Evolutionary conservation across 2,797 vertebrate species (phyloP).

Genomic region (Hirundo rustica): DNA sequence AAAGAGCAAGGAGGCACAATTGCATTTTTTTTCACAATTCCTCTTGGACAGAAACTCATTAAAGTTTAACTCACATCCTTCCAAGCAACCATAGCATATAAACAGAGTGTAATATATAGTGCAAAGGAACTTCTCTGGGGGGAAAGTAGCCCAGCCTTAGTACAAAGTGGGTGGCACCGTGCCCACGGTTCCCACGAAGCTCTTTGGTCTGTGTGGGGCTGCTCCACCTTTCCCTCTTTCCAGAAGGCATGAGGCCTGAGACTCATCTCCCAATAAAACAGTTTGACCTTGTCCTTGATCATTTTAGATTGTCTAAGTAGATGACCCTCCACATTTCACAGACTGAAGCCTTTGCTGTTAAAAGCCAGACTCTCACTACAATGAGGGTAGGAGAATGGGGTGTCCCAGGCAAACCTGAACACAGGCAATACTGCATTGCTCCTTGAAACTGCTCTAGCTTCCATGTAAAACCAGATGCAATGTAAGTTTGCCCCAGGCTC

Average conservation of each 20-base stretch:
- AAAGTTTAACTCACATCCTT: slow-evolving; percentile 30
- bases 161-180: fast-evolving
- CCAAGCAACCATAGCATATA: background rate
- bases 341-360: background rate
- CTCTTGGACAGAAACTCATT: slow-evolving; percentile 32
- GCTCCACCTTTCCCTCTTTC: background rate
- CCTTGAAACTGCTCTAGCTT: background rate
- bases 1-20: background rate
- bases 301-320: background rate
- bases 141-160: background rate
- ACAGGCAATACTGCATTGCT: fast-evolving
- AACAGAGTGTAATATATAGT: background rate
- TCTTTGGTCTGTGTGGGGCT: background rate
- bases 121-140: background rate
- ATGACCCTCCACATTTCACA: background rate
- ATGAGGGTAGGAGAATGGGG: fast-evolving
- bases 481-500: background rate
- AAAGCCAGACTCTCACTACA: background rate
- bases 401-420: background rate
- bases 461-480: background rate
- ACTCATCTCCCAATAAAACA: background rate
- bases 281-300: background rate
- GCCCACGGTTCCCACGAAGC: fast-evolving
- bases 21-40: slow-evolving; percentile 7
- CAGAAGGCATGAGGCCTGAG: background rate